Evolutionary conservation across 2,797 vertebrate genomes (phyloP), one percentile per base, ranked within the genome.

Genomic region (Sebastiscus albofasciatus): DNA sequence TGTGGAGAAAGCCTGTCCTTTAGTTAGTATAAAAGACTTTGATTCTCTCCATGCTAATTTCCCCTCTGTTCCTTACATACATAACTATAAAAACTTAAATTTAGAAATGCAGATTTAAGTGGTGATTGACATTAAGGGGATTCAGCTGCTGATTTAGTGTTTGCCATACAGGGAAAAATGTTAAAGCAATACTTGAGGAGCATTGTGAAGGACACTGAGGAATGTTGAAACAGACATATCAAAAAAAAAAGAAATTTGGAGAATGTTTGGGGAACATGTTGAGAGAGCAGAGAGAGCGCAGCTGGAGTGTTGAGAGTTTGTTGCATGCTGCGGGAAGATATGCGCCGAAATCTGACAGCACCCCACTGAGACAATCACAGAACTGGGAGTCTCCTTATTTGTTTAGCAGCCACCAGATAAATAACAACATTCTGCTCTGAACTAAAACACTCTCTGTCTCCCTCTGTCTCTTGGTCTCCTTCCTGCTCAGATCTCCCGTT

Each of bases 351-450:
- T 91, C 87, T 93, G 94, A 94, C 94, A 94, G 87, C 92, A 89
- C 91, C 94, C 95, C 88, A 82, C 93, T 22, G 94, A 93, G 91
- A 91, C 92, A 88, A 94, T 91, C 93, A 94, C 92, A 92, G 90
- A 91, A 88, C 83, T 54, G 81, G 82, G 87, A 91, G 87, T 79
- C 92, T 93, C 76, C 87, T 91, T 93, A 93, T 93, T 94, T 94
- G 93, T 94, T 93, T 93, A 94, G 91, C 92, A 89, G 87, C 83
- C 82, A 82, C 68, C 79, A 81, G 87, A 94, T 94, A 94, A 94
- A 93, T 93, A 94, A 93, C 90, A 94, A 92, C 92, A 93, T 77
- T 89, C 83, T 73, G 73, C 89, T 90, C 87, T 88, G 89, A 93
- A 87, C 88, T 92, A 90, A 90, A 93, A 87, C 87, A 81, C 91